Evolutionary conservation across 2,888 invertebrate species (phyloP).

Genomic region (Macaria notata): DNA sequence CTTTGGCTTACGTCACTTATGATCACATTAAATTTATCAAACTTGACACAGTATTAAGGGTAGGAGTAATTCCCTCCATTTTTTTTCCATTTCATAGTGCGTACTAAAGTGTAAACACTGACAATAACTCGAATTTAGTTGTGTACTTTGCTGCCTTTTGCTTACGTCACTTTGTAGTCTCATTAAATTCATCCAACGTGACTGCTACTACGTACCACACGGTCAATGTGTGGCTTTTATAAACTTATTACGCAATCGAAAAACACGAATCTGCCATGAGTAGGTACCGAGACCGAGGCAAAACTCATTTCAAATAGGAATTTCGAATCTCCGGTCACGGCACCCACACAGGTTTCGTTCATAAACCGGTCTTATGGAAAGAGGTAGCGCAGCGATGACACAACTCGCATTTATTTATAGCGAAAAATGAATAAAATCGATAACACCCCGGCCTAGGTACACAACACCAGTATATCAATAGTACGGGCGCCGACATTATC

Average conservation of each 20-base stretch:
- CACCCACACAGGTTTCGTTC: constrained; percentile 66
- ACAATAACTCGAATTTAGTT: too few relatives aligned
- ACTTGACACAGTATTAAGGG: too few relatives aligned
- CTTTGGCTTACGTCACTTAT: too few relatives aligned
- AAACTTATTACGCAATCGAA: constrained; percentile 61
- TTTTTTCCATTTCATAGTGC: too few relatives aligned
- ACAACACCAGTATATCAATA: constrained; percentile 36
- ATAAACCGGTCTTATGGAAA: constrained; percentile 64
- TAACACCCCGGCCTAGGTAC: constrained; percentile 50
- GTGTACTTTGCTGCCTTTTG: too few relatives aligned
- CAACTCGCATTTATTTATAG: constrained; percentile 77
- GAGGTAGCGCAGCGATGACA: constrained; percentile 61
- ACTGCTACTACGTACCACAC: constrained; percentile 37
- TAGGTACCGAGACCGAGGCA: constrained; percentile 27
- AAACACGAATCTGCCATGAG: constrained; percentile 34
- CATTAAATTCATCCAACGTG: constrained; percentile 25
- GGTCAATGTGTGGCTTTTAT: constrained; percentile 34
- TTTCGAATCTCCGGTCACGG: constrained; percentile 56
- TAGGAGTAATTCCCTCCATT: too few relatives aligned
- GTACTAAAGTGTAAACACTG: too few relatives aligned
- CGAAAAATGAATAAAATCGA: constrained; percentile 77
- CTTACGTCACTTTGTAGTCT: constrained; percentile 6
- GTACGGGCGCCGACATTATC: constrained; percentile 39
- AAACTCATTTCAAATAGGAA: constrained; percentile 57
- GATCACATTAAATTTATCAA: too few relatives aligned